phyloP scores from a whole-genome alignment of 2,888 invertebrate species.

The Drosophila cyrtoloma region DNA sequence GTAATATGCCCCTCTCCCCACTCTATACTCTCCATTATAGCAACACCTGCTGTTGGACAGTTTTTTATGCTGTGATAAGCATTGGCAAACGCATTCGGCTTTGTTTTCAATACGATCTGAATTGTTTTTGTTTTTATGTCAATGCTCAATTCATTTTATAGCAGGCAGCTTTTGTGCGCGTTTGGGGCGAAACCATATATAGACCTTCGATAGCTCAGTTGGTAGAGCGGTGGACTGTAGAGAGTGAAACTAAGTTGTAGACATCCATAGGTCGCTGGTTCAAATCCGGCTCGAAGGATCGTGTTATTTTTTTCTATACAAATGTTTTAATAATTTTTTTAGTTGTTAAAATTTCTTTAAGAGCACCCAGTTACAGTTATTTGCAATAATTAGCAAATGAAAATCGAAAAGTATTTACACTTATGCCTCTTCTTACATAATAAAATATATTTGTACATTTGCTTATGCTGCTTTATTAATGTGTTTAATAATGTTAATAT shows the following conservation, averaged over 20 bases:
- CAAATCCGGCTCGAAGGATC: slow-evolving; percentile 80
- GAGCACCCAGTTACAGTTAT: background rate
- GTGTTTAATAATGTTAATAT: background rate
- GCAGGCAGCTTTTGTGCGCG: slow-evolving; percentile 9
- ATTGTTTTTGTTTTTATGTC: slow-evolving; percentile 25
- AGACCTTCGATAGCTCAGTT: slow-evolving; percentile 79
- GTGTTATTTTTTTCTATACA: slow-evolving; percentile 20
- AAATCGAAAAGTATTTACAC: background rate
- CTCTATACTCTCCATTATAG: background rate
- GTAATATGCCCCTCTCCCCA: slow-evolving; percentile 5
- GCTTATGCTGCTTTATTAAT: background rate
- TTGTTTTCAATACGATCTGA: slow-evolving; percentile 32
- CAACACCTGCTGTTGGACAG: slow-evolving; percentile 13
- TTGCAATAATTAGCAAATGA: background rate
- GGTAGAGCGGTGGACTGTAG: slow-evolving; percentile 81
- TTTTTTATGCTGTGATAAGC: slow-evolving; percentile 65
- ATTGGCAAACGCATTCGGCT: slow-evolving; percentile 28
- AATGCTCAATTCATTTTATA: slow-evolving; percentile 10
- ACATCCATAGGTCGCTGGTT: slow-evolving; percentile 80
- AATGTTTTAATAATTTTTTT: background rate
- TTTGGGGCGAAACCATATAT: slow-evolving; percentile 20
- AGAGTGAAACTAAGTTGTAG: slow-evolving; percentile 28
- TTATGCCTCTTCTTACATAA: background rate
- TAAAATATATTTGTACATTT: background rate
- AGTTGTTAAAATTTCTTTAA: background rate